Percentiles rank a stretch among this genome's conserved stretches.
These are phyloP conservation scores for Corticium candelabrum DNA, from an alignment of 37 sponge, comb jelly and placozoan species.

Conservation along the genomic window DNA sequence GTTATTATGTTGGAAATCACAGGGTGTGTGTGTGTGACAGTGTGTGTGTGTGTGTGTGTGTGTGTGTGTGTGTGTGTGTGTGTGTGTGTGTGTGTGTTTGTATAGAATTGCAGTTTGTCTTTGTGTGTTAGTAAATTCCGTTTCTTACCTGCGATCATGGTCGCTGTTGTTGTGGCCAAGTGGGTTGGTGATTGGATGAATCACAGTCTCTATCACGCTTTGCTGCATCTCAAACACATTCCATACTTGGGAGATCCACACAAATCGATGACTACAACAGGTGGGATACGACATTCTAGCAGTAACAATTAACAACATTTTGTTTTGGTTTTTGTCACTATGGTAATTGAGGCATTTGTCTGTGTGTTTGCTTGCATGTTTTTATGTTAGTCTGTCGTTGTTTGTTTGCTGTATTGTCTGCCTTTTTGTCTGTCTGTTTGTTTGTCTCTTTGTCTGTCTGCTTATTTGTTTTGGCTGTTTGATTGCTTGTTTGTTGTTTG, in stretches of 20 bases:
- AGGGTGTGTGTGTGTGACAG: background rate
- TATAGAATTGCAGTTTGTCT: too few species aligned
- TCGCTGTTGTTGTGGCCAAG: conserved; percentile 9
- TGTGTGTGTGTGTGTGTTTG: too few species aligned
- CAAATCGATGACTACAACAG: background rate
- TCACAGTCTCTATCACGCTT: conserved; percentile 1
- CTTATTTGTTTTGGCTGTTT: background rate
- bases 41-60: too few species aligned
- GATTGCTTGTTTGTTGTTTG: too few species aligned
- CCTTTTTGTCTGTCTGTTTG: background rate
- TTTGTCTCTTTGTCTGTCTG: too few species aligned
- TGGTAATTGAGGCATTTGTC: too few species aligned
- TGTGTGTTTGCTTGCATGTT: background rate
- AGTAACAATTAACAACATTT: background rate
- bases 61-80: too few species aligned
- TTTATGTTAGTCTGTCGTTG: background rate
- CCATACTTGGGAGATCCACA: conserved; percentile 1
- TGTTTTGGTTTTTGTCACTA: background rate
- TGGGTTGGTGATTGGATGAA: conserved; percentile 8
- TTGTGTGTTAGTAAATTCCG: background rate
- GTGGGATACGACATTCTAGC: too few species aligned
- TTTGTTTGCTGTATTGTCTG: background rate
- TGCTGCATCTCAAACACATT: conserved; percentile 11
- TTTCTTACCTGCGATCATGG: background rate
- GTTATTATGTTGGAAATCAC: conserved; percentile 15